Conservation (phyloP, 2,113 vertebrate genomes). For the Notarius lentiginosus region DNA sequence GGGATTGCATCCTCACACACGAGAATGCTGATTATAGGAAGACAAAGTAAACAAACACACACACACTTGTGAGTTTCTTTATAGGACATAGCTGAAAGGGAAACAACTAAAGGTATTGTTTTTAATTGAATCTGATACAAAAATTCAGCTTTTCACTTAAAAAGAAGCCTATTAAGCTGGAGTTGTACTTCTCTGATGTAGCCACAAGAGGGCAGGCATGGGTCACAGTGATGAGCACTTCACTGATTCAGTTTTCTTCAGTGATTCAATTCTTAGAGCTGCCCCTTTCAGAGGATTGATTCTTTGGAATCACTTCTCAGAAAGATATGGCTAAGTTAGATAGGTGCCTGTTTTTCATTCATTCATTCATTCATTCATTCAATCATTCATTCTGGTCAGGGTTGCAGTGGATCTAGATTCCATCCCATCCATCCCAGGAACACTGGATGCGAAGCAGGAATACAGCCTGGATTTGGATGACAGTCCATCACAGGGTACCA, state of each 20-base stretch:
- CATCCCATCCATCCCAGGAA: not conserved
- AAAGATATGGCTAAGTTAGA: not conserved
- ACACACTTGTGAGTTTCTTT: no score
- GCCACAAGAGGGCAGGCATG: slow-evolving; percentile 36
- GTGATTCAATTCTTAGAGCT: not conserved
- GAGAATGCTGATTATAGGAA: not conserved
- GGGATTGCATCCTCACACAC: slow-evolving; percentile 24
- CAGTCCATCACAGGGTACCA: not conserved
- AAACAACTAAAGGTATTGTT: not conserved
- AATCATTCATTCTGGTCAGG: not conserved
- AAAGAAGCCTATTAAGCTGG: not conserved
- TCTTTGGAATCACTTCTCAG: not conserved
- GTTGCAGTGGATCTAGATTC: no score
- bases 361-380: not conserved
- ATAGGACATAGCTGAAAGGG: not conserved
- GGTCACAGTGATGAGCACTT: not conserved
- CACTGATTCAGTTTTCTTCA: not conserved
- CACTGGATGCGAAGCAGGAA: not conserved
- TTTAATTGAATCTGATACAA: not conserved
- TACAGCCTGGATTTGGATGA: not conserved
- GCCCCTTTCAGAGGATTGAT: not conserved
- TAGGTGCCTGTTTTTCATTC: not conserved
- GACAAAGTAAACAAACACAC: not conserved
- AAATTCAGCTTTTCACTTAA: not conserved
- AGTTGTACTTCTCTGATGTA: not conserved